Base-by-base conservation (phyloP, 2,113 vertebrate genomes). In the Bufo bufo region DNA sequence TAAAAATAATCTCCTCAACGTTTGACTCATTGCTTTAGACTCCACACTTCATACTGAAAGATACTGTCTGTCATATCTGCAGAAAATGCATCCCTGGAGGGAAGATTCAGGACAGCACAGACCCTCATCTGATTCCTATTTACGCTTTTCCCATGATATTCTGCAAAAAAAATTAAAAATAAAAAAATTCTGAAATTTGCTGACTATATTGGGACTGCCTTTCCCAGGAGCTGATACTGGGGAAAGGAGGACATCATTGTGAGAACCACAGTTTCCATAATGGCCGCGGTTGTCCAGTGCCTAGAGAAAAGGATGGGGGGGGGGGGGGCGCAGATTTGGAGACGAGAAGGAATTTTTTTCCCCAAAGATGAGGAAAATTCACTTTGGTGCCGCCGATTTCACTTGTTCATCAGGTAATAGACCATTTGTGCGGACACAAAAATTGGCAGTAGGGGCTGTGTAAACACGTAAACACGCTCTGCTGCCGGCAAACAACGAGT, bases 1-100 rank as follows among this genome's bases (percentile, higher is more conserved):
- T 84, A 69, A 71, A 83, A 69, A 84, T 84, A 54, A 84, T 84
- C 49, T 17, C 20, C 23, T 71, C 19, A n/a, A 11, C 4, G 12
- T 2, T 33, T 71, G 63, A 71, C n/a, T 84, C 82, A 71, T 71
- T 5, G 47, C 47, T 33, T 5, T 3, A 23, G 45, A 47, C 52
- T 83, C 80, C 58, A 16, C 33, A 19, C 80, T 11, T 19, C 16
- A 65, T 45, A 65, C 58, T n/a, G 80, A 11, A n/a, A 49, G 47
- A 52, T 33, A 66, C 63, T 52, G 10, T 33, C 12, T 69, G 20
- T 66, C n/a, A 69, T 66, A 66, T 69, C 49, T 33, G 65, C 56
- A 74, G 2, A 47, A 16, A 17, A 74, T 74, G 16, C 71, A 50
- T 75, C 50, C 72, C 72, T 20, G 45, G 14, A 49, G 33, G 43